Conservation (phyloP, 2,113 vertebrate species). For the Leptosomus discolor region DNA sequence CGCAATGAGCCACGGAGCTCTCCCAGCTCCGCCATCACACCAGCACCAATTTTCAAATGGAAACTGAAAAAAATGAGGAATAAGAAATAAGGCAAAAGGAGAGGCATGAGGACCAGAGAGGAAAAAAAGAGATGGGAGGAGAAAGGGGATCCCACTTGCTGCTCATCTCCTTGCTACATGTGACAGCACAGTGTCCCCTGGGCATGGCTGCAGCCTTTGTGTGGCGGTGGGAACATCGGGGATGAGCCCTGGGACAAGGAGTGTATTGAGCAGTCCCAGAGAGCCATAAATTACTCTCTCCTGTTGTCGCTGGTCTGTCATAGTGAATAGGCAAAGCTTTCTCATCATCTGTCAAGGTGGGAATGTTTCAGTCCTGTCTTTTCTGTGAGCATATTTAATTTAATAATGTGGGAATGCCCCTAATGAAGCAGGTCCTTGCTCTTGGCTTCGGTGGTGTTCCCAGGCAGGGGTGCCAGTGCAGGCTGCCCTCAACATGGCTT, state of each 20-base stretch:
- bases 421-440: conserved; percentile 13
- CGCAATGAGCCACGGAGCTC: background rate
- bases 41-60: background rate
- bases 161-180: background rate
- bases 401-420: background rate
- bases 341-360: conserved; percentile 18
- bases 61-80: accelerated
- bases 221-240: background rate
- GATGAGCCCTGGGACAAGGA: background rate
- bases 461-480: background rate
- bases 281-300: conserved; percentile 42
- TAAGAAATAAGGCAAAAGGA: background rate
- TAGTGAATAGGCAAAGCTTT: background rate
- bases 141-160: background rate
- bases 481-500: background rate
- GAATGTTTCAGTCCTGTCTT: background rate
- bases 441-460: background rate
- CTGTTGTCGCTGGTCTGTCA: background rate
- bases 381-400: conserved; percentile 16
- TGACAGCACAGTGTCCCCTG: background rate
- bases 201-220: conserved; percentile 43
- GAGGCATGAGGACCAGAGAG: background rate
- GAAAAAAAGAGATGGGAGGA: background rate
- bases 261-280: background rate
- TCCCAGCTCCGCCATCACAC: background rate